A percentile compares a stretch with the other conserved stretches of the same genome.
These are phyloP conservation scores for Rousettus leschenaultii DNA, from an alignment of 2,113 vertebrate species.

Conservation along the genomic window DNA sequence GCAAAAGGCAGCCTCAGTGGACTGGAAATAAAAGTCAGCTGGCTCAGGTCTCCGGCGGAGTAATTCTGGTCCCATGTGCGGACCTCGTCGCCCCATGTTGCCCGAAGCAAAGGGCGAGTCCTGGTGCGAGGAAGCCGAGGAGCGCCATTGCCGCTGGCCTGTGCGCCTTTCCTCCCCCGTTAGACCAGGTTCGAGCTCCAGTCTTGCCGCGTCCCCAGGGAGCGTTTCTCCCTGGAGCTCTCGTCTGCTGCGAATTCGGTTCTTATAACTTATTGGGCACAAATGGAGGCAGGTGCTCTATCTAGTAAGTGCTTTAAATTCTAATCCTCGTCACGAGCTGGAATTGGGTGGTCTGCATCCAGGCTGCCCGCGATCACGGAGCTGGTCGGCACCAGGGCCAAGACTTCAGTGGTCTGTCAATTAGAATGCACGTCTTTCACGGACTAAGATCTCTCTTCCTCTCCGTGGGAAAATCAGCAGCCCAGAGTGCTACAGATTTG, in stretches of 20 bases:
- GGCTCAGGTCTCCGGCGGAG: not conserved
- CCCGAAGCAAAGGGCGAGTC: not conserved
- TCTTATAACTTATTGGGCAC: not conserved
- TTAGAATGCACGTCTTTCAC: not conserved
- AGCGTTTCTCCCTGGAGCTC: not conserved
- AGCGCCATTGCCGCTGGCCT: not conserved
- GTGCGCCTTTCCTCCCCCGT: not conserved
- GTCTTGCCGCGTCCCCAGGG: not conserved
- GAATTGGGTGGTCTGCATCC: not conserved
- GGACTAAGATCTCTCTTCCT: not conserved
- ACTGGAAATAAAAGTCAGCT: not conserved
- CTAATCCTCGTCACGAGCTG: not conserved
- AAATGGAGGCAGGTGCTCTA: not conserved
- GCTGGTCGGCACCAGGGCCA: not conserved
- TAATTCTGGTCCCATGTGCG: no score
- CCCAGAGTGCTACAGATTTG: not conserved
- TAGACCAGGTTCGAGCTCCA: not conserved
- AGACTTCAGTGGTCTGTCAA: not conserved
- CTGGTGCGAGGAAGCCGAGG: not conserved
- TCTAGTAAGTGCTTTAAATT: not conserved
- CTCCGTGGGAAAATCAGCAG: not conserved
- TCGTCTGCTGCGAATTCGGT: not conserved
- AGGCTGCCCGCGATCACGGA: not conserved
- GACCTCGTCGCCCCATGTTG: not conserved
- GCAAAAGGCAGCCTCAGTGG: not conserved